Evolutionary conservation across 1,140 invertebrate genomes (phyloP).

Genomic region (Dolichoris vasculosae): DNA sequence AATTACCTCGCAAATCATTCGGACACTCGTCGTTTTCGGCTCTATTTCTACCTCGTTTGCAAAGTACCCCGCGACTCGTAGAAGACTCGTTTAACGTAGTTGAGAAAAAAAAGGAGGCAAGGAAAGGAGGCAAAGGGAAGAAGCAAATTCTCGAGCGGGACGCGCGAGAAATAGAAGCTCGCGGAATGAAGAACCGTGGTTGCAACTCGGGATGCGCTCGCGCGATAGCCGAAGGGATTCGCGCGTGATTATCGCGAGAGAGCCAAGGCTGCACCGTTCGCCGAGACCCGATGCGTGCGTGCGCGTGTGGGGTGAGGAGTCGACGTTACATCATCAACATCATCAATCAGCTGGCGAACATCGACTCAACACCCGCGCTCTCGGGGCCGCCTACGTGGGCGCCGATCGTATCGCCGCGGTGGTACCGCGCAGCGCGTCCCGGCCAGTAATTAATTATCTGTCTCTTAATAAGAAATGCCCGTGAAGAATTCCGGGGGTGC

Average conservation of each 20-base stretch:
- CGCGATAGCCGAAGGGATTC: not conserved
- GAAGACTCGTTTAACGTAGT: too few species aligned
- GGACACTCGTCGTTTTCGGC: not conserved
- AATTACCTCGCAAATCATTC: slow-evolving; percentile 13
- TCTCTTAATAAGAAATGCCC: slow-evolving; percentile 61
- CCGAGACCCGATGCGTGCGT: too few species aligned
- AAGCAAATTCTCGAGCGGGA: too few species aligned
- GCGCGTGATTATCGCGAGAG: too few species aligned
- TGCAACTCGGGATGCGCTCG: slow-evolving; percentile 2
- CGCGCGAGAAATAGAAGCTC: not conserved
- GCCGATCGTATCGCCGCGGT: slow-evolving; percentile 69
- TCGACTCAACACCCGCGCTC: slow-evolving; percentile 71
- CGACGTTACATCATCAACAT: slow-evolving; percentile 74
- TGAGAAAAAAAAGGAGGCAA: too few species aligned
- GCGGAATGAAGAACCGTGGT: too few species aligned
- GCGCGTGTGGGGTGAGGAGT: slow-evolving; percentile 52
- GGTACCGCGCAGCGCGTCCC: too few species aligned
- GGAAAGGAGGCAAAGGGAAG: too few species aligned
- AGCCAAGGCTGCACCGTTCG: too few species aligned
- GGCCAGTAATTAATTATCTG: slow-evolving; percentile 63
- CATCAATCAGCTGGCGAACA: slow-evolving; percentile 74
- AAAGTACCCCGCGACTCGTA: not conserved
- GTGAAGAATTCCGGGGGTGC: not conserved
- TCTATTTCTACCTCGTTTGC: not conserved
- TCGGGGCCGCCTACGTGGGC: slow-evolving; percentile 62